Evolutionary conservation across 2,797 vertebrate genomes (phyloP).

Genomic region (Salmo trutta): DNA sequence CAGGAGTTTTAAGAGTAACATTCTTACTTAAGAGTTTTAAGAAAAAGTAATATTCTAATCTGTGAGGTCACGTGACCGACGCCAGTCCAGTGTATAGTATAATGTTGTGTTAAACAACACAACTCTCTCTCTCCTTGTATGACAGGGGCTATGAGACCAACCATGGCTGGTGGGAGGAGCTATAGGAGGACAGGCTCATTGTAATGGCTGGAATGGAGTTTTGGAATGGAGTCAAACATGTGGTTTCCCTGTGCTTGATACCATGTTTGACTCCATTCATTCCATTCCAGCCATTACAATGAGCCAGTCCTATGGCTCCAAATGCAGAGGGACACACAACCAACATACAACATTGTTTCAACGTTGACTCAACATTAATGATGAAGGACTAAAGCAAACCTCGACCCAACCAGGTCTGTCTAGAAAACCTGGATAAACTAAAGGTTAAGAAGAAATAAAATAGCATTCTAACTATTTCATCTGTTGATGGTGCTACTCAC

Average conservation of each 20-base stretch:
- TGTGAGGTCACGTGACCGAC: slow-evolving; percentile 3
- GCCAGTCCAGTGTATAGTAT: too few species aligned
- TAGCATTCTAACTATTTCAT: background rate
- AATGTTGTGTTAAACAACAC: slow-evolving; percentile 32
- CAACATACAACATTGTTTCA: background rate
- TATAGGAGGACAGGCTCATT: too few species aligned
- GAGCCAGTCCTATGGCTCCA: background rate
- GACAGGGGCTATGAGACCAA: slow-evolving; percentile 47
- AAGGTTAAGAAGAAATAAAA: background rate
- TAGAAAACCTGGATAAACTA: background rate
- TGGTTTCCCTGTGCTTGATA: too few species aligned
- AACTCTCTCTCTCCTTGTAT: slow-evolving; percentile 43
- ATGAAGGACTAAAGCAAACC: background rate
- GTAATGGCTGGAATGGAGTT: too few species aligned
- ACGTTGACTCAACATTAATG: background rate
- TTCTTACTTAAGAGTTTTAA: background rate
- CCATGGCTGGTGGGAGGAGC: too few species aligned
- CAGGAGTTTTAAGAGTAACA: slow-evolving; percentile 27
- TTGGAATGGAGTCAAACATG: too few species aligned
- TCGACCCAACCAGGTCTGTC: background rate
- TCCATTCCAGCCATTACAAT: too few species aligned
- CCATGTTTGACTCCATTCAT: too few species aligned
- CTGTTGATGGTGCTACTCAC: background rate
- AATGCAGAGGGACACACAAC: background rate
- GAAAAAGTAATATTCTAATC: slow-evolving; percentile 25